These are phyloP conservation scores for Petrosia ficiformis DNA, from an alignment of 37 sponge, comb jelly and placozoan species.

Conservation along the genomic window DNA sequence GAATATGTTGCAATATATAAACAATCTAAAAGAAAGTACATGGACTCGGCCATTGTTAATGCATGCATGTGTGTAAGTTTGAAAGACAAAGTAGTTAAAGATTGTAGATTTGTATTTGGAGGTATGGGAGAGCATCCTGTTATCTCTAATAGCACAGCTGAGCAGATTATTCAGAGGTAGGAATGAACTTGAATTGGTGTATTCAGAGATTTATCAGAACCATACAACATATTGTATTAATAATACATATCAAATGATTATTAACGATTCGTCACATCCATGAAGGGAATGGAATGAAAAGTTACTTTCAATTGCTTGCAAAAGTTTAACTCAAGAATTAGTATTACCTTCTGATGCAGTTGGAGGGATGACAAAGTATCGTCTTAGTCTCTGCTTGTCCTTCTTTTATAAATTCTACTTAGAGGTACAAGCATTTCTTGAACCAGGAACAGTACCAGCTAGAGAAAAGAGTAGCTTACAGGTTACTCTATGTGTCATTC, in stretches of 20 bases:
- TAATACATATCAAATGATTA: too few species aligned
- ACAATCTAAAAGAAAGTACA: slow-evolving; percentile 46
- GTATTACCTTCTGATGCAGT: slow-evolving; percentile 16
- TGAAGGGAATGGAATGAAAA: slow-evolving; percentile 10
- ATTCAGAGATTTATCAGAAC: too few species aligned
- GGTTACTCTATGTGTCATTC: too few species aligned
- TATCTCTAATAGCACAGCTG: slow-evolving; percentile 10
- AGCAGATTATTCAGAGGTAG: slow-evolving; percentile 22
- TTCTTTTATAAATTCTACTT: slow-evolving; percentile 72
- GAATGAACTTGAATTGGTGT: slow-evolving; percentile 2
- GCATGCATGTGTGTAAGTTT: slow-evolving; percentile 34
- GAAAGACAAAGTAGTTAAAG: slow-evolving; percentile 2
- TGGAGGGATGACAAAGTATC: slow-evolving; percentile 61
- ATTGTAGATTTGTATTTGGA: slow-evolving; percentile 39
- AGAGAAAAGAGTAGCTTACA: too few species aligned
- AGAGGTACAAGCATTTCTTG: slow-evolving; percentile 26
- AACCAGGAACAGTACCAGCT: too few species aligned
- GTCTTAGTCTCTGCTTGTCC: slow-evolving; percentile 31
- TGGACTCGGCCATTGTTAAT: slow-evolving; percentile 66
- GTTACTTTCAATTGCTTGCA: slow-evolving; percentile 11
- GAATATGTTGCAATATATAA: slow-evolving; percentile 44
- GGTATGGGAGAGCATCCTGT: slow-evolving; percentile 49
- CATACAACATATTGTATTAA: too few species aligned
- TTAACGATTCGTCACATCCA: too few species aligned
- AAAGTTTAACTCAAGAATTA: slow-evolving; percentile 23